Conservation (phyloP, 64 coral and sea anemone species). For the Hydrozoanthus tunicans region DNA sequence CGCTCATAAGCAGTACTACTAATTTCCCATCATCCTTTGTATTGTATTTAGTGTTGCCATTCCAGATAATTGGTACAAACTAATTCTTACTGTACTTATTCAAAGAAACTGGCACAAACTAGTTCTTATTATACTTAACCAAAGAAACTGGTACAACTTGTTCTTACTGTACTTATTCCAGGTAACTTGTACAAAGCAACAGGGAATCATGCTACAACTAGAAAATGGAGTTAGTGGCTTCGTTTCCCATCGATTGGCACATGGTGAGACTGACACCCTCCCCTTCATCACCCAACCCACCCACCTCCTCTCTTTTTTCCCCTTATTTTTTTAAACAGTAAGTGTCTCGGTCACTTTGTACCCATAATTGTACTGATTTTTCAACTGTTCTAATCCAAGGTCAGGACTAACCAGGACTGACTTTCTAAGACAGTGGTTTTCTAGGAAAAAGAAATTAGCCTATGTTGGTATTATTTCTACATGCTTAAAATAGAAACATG, state of each 20-base stretch:
- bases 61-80: conserved; percentile 48
- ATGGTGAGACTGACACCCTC: conserved; percentile 30
- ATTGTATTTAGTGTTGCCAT: background rate
- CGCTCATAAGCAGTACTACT: no score
- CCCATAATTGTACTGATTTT: no score
- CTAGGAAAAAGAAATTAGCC: no score
- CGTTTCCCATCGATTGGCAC: conserved; percentile 72
- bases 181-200: conserved; percentile 62
- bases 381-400: no score
- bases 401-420: no score
- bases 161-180: conserved; percentile 15
- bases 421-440: no score
- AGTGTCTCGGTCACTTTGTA: no score
- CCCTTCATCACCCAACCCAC: background rate
- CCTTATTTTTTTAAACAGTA: no score
- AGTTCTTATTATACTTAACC: background rate
- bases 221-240: conserved; percentile 72
- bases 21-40: no score
- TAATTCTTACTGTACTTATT: background rate
- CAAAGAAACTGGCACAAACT: conserved; percentile 47
- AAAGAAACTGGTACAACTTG: background rate
- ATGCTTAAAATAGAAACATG: no score
- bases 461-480: no score
- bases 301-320: no score
- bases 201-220: conserved; percentile 74